These are phyloP conservation scores for Cheilosia impressa DNA, from an alignment of 2,888 invertebrate genomes.

Conservation along the genomic window DNA sequence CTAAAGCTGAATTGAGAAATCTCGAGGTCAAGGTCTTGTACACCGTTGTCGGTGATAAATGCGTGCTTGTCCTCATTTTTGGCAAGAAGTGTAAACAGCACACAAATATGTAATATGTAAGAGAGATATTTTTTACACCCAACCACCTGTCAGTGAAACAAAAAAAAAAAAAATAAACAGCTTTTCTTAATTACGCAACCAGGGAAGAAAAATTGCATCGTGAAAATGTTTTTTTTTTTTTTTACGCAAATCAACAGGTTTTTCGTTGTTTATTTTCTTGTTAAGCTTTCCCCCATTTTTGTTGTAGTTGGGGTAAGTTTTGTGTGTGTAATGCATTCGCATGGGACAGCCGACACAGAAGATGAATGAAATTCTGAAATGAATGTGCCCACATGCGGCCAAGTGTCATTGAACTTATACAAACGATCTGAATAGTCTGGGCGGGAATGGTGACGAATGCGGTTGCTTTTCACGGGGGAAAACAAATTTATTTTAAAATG, in stretches of 20 bases:
- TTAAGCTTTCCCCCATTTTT: constrained; percentile 26
- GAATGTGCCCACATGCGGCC: constrained; percentile 1
- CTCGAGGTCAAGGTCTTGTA: constrained; percentile 63
- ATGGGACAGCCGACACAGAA: constrained; percentile 7
- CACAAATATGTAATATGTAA: constrained; percentile 25
- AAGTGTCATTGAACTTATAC: constrained; percentile 33
- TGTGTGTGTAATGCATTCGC: constrained; percentile 28
- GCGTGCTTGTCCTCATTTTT: constrained; percentile 41
- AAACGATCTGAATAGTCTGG: background rate
- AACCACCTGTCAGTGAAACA: constrained; percentile 37
- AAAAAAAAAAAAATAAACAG: background rate
- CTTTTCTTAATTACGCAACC: constrained; percentile 22
- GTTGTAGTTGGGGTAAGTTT: constrained; percentile 12
- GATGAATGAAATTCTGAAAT: constrained; percentile 51
- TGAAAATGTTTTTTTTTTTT: constrained; percentile 18
- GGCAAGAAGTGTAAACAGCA: constrained; percentile 23
- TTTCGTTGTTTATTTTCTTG: constrained; percentile 5
- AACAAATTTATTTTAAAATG: background rate
- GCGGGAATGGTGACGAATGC: background rate
- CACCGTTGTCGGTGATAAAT: constrained; percentile 29
- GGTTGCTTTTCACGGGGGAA: background rate
- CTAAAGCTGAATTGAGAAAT: constrained; percentile 37
- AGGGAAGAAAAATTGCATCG: constrained; percentile 14
- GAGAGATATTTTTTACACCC: constrained; percentile 10
- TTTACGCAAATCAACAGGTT: constrained; percentile 54